phyloP scores from a whole-genome alignment of 2,888 invertebrate genomes.

The Xestoiulus laeticollis region DNA sequence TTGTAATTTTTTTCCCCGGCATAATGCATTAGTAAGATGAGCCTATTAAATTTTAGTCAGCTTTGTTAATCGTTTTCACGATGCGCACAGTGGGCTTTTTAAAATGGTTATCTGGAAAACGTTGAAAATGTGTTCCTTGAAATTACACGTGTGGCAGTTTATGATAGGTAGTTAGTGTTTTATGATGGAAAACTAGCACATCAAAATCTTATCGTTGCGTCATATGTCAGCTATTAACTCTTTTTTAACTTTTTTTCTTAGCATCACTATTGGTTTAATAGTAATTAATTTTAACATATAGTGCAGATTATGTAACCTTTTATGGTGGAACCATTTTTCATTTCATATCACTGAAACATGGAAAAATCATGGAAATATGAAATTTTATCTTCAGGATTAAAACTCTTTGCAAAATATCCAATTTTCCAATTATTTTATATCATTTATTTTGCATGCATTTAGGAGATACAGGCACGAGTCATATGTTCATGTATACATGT shows the following conservation, averaged over 20 bases:
- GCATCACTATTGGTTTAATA: background rate
- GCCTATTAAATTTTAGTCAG: constrained; percentile 28
- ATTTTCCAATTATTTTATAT: no score
- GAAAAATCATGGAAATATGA: no score
- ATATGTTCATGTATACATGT: no score
- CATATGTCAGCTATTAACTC: background rate
- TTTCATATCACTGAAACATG: background rate
- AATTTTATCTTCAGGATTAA: no score
- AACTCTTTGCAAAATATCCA: no score
- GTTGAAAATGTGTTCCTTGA: background rate
- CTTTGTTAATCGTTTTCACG: background rate
- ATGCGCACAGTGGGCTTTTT: background rate
- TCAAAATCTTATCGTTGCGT: background rate
- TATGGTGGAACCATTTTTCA: background rate
- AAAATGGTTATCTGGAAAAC: background rate
- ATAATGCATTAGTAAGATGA: background rate
- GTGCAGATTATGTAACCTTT: background rate
- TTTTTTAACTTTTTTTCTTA: background rate
- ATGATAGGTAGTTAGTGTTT: background rate
- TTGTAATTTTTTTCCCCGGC: background rate
- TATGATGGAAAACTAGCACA: background rate
- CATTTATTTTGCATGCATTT: no score
- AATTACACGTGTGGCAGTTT: background rate
- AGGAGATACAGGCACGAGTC: no score
- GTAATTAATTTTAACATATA: background rate